A percentile compares a stretch with the other conserved stretches of the same genome.
Evolutionary conservation across 2,888 invertebrate species (phyloP).

Genomic region (Tetragonisca angustula): DNA sequence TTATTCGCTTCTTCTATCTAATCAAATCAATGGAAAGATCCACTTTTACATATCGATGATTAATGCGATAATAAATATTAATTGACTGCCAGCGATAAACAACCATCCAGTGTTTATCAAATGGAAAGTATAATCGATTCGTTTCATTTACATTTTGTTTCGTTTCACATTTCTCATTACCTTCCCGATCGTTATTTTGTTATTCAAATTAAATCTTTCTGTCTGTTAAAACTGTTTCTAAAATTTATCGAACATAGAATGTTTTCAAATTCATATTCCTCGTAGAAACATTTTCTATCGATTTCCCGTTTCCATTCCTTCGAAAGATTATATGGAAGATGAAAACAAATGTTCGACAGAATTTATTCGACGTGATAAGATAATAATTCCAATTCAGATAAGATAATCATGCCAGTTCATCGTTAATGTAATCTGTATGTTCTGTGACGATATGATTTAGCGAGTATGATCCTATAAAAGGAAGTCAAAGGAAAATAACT

Average conservation of each 20-base stretch:
- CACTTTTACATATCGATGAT: background rate
- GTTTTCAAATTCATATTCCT: no score
- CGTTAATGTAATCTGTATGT: conserved; percentile 21
- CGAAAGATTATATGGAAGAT: no score
- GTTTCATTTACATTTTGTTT: background rate
- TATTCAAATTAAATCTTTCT: background rate
- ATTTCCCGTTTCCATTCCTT: no score
- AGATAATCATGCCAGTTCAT: background rate
- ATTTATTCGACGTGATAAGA: conserved; percentile 43
- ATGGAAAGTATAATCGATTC: background rate
- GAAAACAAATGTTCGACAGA: background rate
- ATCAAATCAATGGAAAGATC: no score
- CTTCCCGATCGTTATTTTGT: background rate
- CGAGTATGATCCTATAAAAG: conserved; percentile 39
- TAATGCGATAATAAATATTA: background rate
- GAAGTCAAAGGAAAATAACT: background rate
- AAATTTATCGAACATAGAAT: no score
- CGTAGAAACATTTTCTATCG: no score
- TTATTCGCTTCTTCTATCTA: background rate
- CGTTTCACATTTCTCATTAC: background rate
- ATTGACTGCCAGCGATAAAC: no score
- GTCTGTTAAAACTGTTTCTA: no score
- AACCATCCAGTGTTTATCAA: no score
- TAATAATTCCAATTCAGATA: conserved; percentile 20
- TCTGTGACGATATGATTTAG: conserved; percentile 6